Conservation (phyloP, 1,140 invertebrate genomes). For the Drosophila yakuba region DNA sequence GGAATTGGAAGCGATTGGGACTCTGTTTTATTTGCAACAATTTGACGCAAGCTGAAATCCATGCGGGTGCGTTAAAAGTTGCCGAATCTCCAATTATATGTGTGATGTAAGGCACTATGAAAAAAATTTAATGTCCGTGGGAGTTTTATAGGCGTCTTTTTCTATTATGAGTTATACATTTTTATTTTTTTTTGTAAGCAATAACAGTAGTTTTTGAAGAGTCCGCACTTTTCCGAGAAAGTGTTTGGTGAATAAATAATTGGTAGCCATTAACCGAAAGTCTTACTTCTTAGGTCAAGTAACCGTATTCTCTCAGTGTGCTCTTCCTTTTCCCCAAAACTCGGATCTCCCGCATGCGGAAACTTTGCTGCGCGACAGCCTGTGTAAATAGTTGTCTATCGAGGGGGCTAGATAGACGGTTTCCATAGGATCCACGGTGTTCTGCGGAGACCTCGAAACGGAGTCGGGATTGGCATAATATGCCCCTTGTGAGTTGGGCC, state of each 20-base stretch:
- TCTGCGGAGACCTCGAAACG: neutral
- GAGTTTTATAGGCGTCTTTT: too few species aligned
- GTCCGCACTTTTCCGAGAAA: too few species aligned
- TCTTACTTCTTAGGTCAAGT: too few species aligned
- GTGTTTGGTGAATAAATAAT: too few species aligned
- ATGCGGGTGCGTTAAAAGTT: conserved; percentile 80
- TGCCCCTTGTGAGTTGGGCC: conserved; percentile 23
- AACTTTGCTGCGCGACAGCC: conserved; percentile 76
- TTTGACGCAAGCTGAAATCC: conserved; percentile 72
- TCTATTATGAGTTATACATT: too few species aligned
- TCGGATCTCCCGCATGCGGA: conserved; percentile 43
- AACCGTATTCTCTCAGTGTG: conserved; percentile 10
- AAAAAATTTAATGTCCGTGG: neutral
- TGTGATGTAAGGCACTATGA: conserved; percentile 16
- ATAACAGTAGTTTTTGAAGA: too few species aligned
- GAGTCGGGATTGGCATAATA: conserved; percentile 39
- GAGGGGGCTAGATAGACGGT: conserved; percentile 26
- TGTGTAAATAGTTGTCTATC: conserved; percentile 70
- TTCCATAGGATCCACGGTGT: neutral
- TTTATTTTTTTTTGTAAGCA: too few species aligned
- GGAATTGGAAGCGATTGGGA: neutral
- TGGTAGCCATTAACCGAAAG: too few species aligned
- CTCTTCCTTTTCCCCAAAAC: conserved; percentile 8
- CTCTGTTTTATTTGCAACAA: conserved; percentile 75
- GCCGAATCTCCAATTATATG: conserved; percentile 60